A percentile compares a stretch with the other conserved stretches of the same genome.
These are phyloP conservation scores for Carcharodon carcharias DNA, from an alignment of 2,797 vertebrate genomes.

Conservation along the genomic window DNA sequence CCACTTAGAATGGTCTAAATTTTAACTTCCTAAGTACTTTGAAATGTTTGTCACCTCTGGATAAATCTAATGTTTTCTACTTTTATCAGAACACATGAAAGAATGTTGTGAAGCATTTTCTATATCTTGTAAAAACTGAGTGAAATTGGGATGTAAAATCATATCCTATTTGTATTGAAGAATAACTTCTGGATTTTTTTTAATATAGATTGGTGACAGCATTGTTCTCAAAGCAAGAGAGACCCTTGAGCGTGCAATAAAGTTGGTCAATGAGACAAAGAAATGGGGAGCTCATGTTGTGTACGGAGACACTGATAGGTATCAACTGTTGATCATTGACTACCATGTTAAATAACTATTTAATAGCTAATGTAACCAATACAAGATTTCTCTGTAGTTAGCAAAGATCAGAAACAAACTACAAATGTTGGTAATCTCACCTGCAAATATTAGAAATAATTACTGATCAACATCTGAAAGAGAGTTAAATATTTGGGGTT, in stretches of 20 bases:
- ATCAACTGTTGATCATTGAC: neutral
- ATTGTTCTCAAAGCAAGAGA: constrained; percentile 97
- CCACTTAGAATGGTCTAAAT: neutral
- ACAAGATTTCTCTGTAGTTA: neutral
- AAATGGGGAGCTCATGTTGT: constrained; percentile 93
- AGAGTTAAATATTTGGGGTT: neutral
- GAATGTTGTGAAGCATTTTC: neutral
- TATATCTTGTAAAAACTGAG: neutral
- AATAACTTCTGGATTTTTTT: neutral
- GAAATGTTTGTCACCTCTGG: neutral
- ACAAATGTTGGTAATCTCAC: neutral
- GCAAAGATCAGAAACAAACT: neutral
- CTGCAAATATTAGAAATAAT: neutral
- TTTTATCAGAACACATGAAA: constrained; percentile 33
- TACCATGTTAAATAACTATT: neutral
- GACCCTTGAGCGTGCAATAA: constrained; percentile 92
- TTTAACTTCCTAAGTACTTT: neutral
- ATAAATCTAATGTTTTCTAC: neutral
- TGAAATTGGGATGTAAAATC: neutral
- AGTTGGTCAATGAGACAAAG: constrained; percentile 89
- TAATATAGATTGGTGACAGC: constrained; percentile 82
- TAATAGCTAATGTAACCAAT: neutral
- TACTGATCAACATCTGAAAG: neutral
- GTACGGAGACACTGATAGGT: constrained; percentile 95
- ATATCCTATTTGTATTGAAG: neutral